phyloP scores from a whole-genome alignment of 2,888 invertebrate genomes.

The Abscondita cerata region DNA sequence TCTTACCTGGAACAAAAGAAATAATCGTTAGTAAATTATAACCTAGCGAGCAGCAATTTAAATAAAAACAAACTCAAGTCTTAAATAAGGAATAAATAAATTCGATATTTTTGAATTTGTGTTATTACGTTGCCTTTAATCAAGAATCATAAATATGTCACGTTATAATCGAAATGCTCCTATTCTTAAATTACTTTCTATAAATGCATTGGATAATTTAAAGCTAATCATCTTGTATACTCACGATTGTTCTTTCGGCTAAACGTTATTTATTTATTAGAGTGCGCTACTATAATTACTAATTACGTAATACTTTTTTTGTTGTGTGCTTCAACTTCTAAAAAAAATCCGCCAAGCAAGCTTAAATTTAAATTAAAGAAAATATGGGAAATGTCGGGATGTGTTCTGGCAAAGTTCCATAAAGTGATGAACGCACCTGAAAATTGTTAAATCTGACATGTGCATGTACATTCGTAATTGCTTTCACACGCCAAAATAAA shows the following conservation, averaged over 20 bases:
- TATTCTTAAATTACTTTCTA: background rate
- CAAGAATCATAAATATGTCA: constrained; percentile 9
- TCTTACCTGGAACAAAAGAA: constrained; percentile 33
- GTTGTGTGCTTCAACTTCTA: too few relatives aligned
- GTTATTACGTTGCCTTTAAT: constrained; percentile 1
- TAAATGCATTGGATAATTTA: constrained; percentile 5
- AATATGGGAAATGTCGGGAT: too few relatives aligned
- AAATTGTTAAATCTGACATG: constrained; percentile 1
- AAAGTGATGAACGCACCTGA: background rate
- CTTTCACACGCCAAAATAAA: constrained; percentile 21
- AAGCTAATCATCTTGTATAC: constrained; percentile 2
- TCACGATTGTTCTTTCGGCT: constrained; percentile 4
- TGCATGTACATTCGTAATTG: constrained; percentile 18
- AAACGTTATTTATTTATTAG: constrained; percentile 1
- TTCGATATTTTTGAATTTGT: background rate
- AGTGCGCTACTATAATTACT: constrained; percentile 1
- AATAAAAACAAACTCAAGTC: constrained; percentile 12
- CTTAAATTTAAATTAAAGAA: too few relatives aligned
- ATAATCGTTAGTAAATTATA: constrained; percentile 12
- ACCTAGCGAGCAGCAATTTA: background rate
- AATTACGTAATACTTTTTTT: too few relatives aligned
- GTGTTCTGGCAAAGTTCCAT: background rate
- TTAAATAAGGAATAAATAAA: constrained; percentile 12
- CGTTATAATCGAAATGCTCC: background rate
- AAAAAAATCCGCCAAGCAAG: too few relatives aligned